Evolutionary conservation across 2,797 vertebrate genomes (phyloP).

Genomic region (Caiman crocodilus): DNA sequence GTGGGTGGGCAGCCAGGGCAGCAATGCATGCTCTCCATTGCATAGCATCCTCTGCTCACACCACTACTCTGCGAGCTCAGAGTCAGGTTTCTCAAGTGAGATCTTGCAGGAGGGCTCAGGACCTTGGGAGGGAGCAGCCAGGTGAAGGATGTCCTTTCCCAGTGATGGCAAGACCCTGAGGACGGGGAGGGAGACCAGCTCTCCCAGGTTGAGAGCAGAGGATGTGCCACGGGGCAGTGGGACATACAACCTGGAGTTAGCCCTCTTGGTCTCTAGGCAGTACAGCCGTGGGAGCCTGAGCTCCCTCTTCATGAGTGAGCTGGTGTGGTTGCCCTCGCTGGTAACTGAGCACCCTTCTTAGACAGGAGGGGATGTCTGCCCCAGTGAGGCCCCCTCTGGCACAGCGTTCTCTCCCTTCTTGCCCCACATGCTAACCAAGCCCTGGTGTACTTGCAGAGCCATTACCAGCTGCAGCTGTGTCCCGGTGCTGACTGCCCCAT

Average conservation of each 20-base stretch:
- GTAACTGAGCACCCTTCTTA: too few species aligned
- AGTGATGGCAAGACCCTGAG: too few species aligned
- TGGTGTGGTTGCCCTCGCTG: neutral
- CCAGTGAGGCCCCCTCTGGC: too few species aligned
- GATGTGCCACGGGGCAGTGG: neutral
- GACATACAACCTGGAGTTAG: neutral
- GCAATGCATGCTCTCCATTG: neutral
- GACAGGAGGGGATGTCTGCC: too few species aligned
- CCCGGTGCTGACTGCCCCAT: constrained; percentile 98
- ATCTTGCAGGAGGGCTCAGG: too few species aligned
- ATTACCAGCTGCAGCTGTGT: constrained; percentile 98
- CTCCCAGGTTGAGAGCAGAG: neutral
- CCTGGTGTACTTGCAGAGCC: constrained; percentile 86
- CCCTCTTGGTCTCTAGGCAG: neutral
- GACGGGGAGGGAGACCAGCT: too few species aligned
- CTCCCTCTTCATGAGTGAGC: neutral
- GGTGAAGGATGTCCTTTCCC: too few species aligned
- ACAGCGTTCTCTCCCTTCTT: neutral
- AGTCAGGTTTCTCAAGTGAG: too few species aligned
- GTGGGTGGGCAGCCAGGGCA: too few species aligned
- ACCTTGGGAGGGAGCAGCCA: too few species aligned
- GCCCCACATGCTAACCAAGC: constrained; percentile 7
- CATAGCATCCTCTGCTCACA: neutral
- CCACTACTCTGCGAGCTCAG: neutral
- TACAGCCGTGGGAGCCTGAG: neutral